phyloP scores from a whole-genome alignment of 1,140 invertebrate genomes.

The Bradynema listronoti region DNA sequence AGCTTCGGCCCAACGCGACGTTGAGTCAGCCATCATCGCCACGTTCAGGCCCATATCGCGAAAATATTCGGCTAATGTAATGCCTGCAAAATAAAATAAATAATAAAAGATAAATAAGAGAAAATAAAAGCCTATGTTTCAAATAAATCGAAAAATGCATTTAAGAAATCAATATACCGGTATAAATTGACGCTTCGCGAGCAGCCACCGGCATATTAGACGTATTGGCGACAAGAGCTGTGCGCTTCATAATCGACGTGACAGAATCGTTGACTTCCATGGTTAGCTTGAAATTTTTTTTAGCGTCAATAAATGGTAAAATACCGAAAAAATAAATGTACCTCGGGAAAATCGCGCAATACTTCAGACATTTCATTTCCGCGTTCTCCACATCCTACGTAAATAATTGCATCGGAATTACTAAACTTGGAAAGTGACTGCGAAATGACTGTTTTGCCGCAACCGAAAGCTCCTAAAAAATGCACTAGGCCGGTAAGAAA shows the following conservation, averaged over 20 bases:
- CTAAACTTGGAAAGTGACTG: slow-evolving; percentile 97
- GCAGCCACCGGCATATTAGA: slow-evolving; percentile 99
- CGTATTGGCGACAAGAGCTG: slow-evolving; percentile 94
- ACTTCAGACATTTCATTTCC: slow-evolving; percentile 85
- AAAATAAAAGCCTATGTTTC: not conserved
- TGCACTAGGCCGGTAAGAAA: not conserved
- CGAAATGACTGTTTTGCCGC: slow-evolving; percentile 98
- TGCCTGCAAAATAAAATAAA: slow-evolving; percentile 3
- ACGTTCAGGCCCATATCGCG: slow-evolving; percentile 96
- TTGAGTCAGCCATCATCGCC: slow-evolving; percentile 99
- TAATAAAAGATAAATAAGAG: not conserved
- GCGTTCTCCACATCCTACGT: slow-evolving; percentile 89
- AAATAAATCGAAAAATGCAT: not conserved
- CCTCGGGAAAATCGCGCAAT: slow-evolving; percentile 91
- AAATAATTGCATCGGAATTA: slow-evolving; percentile 97
- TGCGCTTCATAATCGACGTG: slow-evolving; percentile 99
- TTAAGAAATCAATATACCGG: too few species aligned
- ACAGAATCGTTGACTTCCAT: slow-evolving; percentile 89
- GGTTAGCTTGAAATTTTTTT: slow-evolving; percentile 65
- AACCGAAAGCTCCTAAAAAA: slow-evolving; percentile 71
- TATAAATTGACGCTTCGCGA: slow-evolving; percentile 98
- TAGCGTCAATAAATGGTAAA: not conserved
- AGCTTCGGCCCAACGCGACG: slow-evolving; percentile 98
- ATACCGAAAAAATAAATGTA: slow-evolving; percentile 29
- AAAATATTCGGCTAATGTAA: slow-evolving; percentile 51